phyloP scores from a whole-genome alignment of 2,113 vertebrate species.

The Cichladusa arquata region DNA sequence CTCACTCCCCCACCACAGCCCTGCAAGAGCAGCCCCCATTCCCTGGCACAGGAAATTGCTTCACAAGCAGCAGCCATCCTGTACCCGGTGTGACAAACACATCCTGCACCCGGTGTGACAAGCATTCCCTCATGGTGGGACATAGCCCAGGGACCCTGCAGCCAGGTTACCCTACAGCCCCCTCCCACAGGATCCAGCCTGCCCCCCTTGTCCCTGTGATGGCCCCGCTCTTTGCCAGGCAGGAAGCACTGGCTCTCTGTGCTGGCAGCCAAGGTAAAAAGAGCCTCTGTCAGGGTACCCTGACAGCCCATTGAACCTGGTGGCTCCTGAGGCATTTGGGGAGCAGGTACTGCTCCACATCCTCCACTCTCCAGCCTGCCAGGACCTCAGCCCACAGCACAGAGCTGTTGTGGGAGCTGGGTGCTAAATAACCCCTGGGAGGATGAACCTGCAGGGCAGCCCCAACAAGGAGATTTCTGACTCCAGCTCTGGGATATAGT shows the following conservation, averaged over 20 bases:
- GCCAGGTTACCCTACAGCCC: neutral
- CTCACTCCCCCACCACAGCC: neutral
- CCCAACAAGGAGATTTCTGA: accelerated
- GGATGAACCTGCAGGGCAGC: neutral
- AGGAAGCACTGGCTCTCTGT: neutral
- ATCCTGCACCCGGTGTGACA: neutral
- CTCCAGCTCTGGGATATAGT: neutral
- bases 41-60: neutral
- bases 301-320: accelerated
- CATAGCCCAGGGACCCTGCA: neutral
- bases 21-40: neutral
- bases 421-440: neutral
- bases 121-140: accelerated
- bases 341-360: neutral
- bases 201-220: neutral
- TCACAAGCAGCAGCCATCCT: neutral
- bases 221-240: neutral
- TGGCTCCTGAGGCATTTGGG: neutral
- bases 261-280: accelerated
- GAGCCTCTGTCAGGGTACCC: accelerated
- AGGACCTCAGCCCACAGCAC: neutral
- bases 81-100: accelerated
- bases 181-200: neutral
- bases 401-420: neutral
- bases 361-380: neutral